Conservation (phyloP, 2,888 invertebrate genomes). For the Anthoptus insignis region DNA sequence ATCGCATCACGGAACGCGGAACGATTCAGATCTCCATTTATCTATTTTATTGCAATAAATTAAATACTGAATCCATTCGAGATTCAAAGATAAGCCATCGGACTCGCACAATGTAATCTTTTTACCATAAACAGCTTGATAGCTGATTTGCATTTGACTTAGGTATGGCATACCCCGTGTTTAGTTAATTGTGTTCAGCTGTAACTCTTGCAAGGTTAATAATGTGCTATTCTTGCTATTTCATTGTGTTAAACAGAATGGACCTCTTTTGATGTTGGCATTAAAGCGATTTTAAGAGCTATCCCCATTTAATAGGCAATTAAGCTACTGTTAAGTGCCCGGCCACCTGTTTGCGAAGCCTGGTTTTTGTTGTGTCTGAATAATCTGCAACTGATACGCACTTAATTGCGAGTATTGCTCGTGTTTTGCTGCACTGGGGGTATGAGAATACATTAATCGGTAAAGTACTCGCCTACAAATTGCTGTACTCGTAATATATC, state of each 20-base stretch:
- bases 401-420: conserved; percentile 23
- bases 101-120: conserved; percentile 83
- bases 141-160: conserved; percentile 82
- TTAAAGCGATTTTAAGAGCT: conserved; percentile 69
- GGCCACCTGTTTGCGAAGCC: conserved; percentile 62
- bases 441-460: conserved; percentile 1
- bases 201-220: conserved; percentile 63
- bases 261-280: conserved; percentile 56
- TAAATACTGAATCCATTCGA: conserved; percentile 77
- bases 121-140: conserved; percentile 81
- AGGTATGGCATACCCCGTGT: conserved; percentile 62
- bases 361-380: conserved; percentile 52
- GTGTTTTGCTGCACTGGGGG: background rate
- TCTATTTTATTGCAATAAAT: conserved; percentile 85
- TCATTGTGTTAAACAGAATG: conserved; percentile 78
- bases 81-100: conserved; percentile 80
- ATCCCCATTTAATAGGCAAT: conserved; percentile 77
- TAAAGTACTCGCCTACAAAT: conserved; percentile 8
- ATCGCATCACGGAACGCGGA: conserved; percentile 75
- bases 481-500: conserved; percentile 35
- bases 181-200: conserved; percentile 75
- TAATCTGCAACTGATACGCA: conserved; percentile 50
- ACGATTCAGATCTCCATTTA: conserved; percentile 73
- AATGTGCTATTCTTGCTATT: conserved; percentile 77
- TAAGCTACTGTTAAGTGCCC: conserved; percentile 58